Evolutionary conservation across 2,113 vertebrate species (phyloP).

Genomic region (Stegastes partitus): DNA sequence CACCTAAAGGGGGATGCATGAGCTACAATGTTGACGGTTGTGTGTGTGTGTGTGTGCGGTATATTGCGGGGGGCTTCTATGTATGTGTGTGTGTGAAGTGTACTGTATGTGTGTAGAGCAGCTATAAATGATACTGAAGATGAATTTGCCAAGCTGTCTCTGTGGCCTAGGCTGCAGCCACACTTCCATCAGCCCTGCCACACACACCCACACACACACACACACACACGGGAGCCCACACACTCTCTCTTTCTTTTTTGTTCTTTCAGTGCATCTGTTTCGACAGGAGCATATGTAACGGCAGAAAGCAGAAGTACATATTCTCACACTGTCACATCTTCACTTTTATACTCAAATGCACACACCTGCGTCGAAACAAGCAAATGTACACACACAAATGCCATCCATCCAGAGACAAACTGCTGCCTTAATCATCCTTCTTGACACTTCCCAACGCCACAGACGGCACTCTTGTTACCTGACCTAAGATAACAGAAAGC

Average conservation of each 20-base stretch:
- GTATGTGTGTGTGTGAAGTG: not conserved
- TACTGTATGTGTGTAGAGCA: conserved; percentile 15
- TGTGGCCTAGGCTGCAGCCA: conserved; percentile 41
- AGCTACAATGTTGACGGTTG: conserved; percentile 11
- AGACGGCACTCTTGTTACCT: conserved; percentile 18
- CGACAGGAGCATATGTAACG: not conserved
- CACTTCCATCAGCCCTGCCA: conserved; percentile 37
- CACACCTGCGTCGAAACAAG: not conserved
- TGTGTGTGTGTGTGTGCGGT: not conserved
- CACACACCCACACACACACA: conserved; percentile 15
- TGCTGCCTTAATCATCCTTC: conserved; percentile 41
- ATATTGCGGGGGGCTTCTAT: not conserved
- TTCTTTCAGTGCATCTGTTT: not conserved
- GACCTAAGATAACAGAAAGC: conserved; percentile 29
- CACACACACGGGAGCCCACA: conserved; percentile 31
- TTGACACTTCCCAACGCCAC: conserved; percentile 3
- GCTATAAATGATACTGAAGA: conserved; percentile 54
- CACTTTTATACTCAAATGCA: not conserved
- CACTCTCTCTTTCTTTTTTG: not conserved
- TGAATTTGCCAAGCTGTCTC: conserved; percentile 47
- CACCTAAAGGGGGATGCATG: conserved; percentile 27
- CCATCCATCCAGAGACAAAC: not conserved
- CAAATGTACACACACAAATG: not conserved
- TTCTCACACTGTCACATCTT: conserved; percentile 2
- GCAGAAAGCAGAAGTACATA: not conserved